phyloP scores from a whole-genome alignment of 2,797 vertebrate genomes.

The Tauraco hartlaubi region DNA sequence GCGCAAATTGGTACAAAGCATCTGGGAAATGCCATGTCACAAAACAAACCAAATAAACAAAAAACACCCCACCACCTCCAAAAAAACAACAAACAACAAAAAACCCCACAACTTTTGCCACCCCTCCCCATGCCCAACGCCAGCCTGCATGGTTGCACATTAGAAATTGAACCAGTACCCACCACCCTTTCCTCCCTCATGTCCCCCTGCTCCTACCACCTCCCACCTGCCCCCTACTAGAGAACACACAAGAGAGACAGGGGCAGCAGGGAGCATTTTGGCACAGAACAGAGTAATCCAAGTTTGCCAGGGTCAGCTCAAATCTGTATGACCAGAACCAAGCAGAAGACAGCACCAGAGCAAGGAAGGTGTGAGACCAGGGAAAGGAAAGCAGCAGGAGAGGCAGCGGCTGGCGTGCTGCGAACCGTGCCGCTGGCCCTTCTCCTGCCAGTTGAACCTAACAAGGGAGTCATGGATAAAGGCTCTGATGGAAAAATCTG shows the following conservation, averaged over 20 bases:
- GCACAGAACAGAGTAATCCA: neutral
- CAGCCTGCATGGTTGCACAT: neutral
- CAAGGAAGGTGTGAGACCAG: neutral
- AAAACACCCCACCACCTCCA: neutral
- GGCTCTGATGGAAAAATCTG: neutral
- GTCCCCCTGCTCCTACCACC: neutral
- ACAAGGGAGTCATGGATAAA: neutral
- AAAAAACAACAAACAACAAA: too few species aligned
- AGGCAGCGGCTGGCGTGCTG: neutral
- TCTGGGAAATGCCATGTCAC: neutral
- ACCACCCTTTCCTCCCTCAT: neutral
- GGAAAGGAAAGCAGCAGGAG: neutral
- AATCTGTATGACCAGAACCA: neutral
- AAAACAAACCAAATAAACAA: too few species aligned
- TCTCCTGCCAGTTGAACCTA: neutral
- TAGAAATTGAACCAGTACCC: neutral
- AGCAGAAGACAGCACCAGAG: neutral
- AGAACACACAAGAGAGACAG: fast-evolving
- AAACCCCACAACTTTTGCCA: neutral
- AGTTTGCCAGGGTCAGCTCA: neutral
- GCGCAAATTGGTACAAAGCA: neutral
- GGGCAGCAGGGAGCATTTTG: fast-evolving
- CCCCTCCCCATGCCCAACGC: fast-evolving
- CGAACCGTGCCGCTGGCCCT: too few species aligned
- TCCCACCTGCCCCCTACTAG: neutral